Percentiles rank a stretch among this genome's conserved stretches.
Conservation (phyloP, 2,888 invertebrate genomes). For the Drosophila paramelanica region DNA sequence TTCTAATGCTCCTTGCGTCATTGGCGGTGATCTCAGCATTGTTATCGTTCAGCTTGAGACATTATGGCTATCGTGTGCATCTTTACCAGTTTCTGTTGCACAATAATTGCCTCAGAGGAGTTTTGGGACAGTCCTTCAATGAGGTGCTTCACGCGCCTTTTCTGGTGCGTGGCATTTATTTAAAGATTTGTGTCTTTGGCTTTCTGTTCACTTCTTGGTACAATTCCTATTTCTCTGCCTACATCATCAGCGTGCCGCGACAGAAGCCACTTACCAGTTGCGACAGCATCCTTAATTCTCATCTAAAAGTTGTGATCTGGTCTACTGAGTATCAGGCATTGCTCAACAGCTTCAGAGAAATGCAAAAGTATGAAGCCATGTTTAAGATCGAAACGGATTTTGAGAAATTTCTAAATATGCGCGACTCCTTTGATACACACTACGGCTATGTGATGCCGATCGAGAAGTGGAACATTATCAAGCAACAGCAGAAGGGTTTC, state of each 20-base stretch:
- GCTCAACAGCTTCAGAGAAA: neutral
- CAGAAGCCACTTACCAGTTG: slow-evolving; percentile 49
- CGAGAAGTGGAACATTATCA: slow-evolving; percentile 67
- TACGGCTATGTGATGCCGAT: slow-evolving; percentile 69
- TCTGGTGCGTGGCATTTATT: slow-evolving; percentile 71
- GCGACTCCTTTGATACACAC: slow-evolving; percentile 68
- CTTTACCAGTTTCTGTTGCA: slow-evolving; percentile 66
- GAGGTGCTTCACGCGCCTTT: slow-evolving; percentile 63
- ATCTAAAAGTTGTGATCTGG: slow-evolving; percentile 60
- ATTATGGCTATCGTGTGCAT: slow-evolving; percentile 53
- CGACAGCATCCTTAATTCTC: slow-evolving; percentile 68
- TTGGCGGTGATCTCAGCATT: slow-evolving; percentile 61
- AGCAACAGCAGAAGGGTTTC: slow-evolving; percentile 77
- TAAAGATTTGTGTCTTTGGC: slow-evolving; percentile 75
- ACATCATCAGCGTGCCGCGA: slow-evolving; percentile 65
- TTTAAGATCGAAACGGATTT: slow-evolving; percentile 64
- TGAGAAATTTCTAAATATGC: slow-evolving; percentile 49
- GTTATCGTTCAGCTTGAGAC: slow-evolving; percentile 42
- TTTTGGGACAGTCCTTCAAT: slow-evolving; percentile 73
- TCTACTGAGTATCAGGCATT: slow-evolving; percentile 59
- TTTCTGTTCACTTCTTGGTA: slow-evolving; percentile 77
- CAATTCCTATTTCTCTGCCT: slow-evolving; percentile 77
- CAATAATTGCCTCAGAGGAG: slow-evolving; percentile 73
- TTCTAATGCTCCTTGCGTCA: slow-evolving; percentile 38
- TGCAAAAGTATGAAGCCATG: slow-evolving; percentile 61